Conservation (phyloP, 2,797 vertebrate genomes). For the Gymnocypris eckloni region DNA sequence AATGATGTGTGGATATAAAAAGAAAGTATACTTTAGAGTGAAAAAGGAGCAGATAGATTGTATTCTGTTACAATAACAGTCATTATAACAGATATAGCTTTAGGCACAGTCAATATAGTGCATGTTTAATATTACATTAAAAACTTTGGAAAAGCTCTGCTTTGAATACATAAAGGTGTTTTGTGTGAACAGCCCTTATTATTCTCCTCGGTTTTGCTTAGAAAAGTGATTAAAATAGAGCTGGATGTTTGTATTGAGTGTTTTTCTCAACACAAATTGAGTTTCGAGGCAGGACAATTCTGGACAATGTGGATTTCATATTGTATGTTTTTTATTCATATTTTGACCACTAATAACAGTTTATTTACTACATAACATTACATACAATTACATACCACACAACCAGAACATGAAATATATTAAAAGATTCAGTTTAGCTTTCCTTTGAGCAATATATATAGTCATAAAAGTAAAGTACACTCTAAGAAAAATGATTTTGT, state of each 20-base stretch:
- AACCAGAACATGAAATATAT: background rate
- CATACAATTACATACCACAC: no score
- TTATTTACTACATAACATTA: slow-evolving; percentile 19
- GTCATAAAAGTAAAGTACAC: background rate
- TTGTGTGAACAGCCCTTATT: background rate
- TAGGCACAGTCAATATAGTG: background rate
- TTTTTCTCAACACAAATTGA: background rate
- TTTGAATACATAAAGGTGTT: background rate
- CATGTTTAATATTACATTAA: background rate
- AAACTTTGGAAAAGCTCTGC: background rate
- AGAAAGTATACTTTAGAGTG: background rate
- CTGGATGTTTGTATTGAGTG: background rate
- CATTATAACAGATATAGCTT: background rate
- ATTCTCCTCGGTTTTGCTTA: background rate
- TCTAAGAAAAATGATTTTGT: background rate
- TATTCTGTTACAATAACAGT: background rate
- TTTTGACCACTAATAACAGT: slow-evolving; percentile 11
- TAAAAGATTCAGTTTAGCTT: background rate
- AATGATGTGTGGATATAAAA: background rate
- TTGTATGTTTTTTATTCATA: background rate
- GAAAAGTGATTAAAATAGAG: slow-evolving; percentile 4
- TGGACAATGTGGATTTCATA: background rate
- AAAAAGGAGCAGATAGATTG: no score
- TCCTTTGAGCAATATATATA: background rate
- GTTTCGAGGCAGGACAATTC: background rate